Percentiles rank a stretch among this genome's conserved stretches.
These are phyloP conservation scores for Xerus inauris DNA, from an alignment of 2,113 vertebrate genomes.

Conservation along the genomic window DNA sequence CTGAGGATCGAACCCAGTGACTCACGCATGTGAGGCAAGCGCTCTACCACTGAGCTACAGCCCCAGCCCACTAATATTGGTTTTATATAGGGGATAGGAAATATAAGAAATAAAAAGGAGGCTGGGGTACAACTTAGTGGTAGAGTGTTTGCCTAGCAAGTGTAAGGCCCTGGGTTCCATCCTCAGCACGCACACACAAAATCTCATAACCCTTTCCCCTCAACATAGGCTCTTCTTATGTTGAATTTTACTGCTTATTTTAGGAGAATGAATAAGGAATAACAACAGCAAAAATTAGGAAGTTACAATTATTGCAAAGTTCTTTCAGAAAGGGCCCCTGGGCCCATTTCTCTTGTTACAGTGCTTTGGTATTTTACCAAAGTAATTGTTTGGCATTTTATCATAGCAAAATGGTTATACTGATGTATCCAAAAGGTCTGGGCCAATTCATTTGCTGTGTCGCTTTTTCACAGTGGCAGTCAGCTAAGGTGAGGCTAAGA, in stretches of 20 bases:
- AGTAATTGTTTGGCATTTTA: background rate
- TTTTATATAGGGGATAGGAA: background rate
- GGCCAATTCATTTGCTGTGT: background rate
- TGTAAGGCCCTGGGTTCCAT: too few relatives aligned
- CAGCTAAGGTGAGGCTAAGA: background rate
- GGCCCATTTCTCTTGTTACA: background rate
- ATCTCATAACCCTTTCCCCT: background rate
- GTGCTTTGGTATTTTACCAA: constrained; percentile 24
- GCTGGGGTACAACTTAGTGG: too few relatives aligned
- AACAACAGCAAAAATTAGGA: background rate
- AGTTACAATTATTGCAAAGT: background rate
- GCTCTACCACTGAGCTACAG: too few relatives aligned
- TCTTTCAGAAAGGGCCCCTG: background rate
- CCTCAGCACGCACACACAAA: too few relatives aligned
- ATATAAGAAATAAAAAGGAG: background rate
- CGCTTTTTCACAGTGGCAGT: background rate
- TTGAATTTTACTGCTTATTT: constrained; percentile 22
- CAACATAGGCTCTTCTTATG: background rate
- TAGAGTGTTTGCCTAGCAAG: too few relatives aligned
- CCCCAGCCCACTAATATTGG: background rate
- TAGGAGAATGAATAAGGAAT: constrained; percentile 8
- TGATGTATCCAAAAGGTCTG: background rate
- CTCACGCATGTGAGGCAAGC: too few relatives aligned
- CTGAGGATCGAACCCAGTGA: too few relatives aligned
- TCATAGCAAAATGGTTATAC: background rate